Evolutionary conservation across 1,140 invertebrate species (phyloP), one percentile per base, ranked within the genome.

Genomic region (Drosophila parvula): DNA sequence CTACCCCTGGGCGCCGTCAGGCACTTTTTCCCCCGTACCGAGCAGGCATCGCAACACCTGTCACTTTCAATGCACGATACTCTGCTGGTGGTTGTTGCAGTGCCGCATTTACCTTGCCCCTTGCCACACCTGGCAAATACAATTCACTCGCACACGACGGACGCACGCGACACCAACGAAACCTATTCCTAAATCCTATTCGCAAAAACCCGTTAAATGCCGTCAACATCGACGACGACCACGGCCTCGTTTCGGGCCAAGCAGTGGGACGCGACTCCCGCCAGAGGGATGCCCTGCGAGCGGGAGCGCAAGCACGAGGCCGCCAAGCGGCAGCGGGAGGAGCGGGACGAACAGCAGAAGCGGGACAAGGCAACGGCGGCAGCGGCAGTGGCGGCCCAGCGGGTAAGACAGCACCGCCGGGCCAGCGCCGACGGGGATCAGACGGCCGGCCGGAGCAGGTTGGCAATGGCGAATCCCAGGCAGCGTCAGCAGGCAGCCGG

Each of bases 261-360:
- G 27, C 28, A 60, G 43, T 41, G 58, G 11, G 45, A 55, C 14
- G 14, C 70, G 30, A 32, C 10, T n/a, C 18, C 43, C 34, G 28
- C 34, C 8, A 12, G 11, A 16, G 36, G 30, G 0, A 28, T 68
- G 9, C 50, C 57, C 30, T 81, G 81, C 47, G 78, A 90, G 36
- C 78, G 78, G n/a, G 91, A 64, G 50, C 44, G 60, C 11, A 67
- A 44, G 32, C 80, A 81, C 18, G 65, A 82, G 40, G 58, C 58
- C 18, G 61, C 70, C 10, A 48, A 57, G 22, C 16, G 47, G 47
- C 47, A 10, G 47, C 47, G 9, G 68, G 50, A 22, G 18, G 74
- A 90, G 38, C 61, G 64, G 38, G 73, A 91, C 44, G 69, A 73
- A 63, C 61, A 74, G 38, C 38, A 58, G 41, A 83, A 69, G 41